A percentile compares a stretch with the other conserved stretches of the same genome.
phyloP scores from a whole-genome alignment of 2,888 invertebrate species.

The Cantharis rufa region DNA sequence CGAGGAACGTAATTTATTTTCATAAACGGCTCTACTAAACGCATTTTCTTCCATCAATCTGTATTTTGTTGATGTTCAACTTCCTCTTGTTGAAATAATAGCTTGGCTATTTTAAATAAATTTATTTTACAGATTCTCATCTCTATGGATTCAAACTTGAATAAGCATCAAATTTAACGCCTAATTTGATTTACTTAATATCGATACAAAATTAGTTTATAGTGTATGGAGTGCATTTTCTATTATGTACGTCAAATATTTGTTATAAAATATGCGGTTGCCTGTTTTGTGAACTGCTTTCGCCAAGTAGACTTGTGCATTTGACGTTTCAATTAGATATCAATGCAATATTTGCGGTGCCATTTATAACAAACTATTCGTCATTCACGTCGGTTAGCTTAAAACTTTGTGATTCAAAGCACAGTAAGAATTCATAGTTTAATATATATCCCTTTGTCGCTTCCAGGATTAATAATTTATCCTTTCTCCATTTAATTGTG shows the following conservation, averaged over 20 bases:
- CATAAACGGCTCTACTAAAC: slow-evolving; percentile 27
- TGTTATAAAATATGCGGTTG: slow-evolving; percentile 15
- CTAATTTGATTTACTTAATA: neutral
- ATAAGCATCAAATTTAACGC: neutral
- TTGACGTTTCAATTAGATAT: slow-evolving; percentile 29
- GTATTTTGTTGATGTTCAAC: slow-evolving; percentile 23
- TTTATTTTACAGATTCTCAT: slow-evolving; percentile 10
- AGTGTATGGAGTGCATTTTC: slow-evolving; percentile 8
- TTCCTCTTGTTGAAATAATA: slow-evolving; percentile 20
- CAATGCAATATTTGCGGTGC: slow-evolving; percentile 25
- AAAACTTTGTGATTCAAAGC: slow-evolving; percentile 8
- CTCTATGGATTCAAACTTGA: neutral
- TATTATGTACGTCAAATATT: slow-evolving; percentile 15
- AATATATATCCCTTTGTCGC: neutral
- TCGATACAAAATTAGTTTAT: neutral
- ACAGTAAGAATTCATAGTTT: neutral
- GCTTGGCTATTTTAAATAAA: slow-evolving; percentile 21
- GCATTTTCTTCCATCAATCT: slow-evolving; percentile 31
- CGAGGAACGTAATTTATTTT: slow-evolving; percentile 30
- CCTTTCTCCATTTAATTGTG: neutral
- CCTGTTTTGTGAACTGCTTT: slow-evolving; percentile 12
- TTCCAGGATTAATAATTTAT: neutral
- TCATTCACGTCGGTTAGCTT: slow-evolving; percentile 17
- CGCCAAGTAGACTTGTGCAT: slow-evolving; percentile 16
- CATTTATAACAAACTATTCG: slow-evolving; percentile 22